Base-by-base conservation (phyloP, 2,888 invertebrate species). In the Parnassius smintheus region DNA sequence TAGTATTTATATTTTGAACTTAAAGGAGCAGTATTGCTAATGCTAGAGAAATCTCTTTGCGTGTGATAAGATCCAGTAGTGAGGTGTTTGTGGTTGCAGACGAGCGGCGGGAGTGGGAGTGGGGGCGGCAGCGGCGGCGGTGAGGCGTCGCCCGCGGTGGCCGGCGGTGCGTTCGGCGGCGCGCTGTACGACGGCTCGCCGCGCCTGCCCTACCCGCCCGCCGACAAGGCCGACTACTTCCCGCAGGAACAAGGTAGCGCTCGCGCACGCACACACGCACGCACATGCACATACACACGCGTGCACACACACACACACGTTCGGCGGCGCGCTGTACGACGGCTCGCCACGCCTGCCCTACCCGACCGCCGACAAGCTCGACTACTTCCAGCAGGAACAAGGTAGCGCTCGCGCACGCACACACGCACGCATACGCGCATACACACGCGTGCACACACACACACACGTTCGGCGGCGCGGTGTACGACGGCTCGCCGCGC, bases 191-290 rank as follows among this genome's bases (percentile, higher is more conserved):
- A 80, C 65, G 72, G 78, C 68, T 81, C 79, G 68, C 66, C 59
- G 55, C 70, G 74, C 42, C 68, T 74, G 58, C 68, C 71, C 58
- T 73, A 73, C 69, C 71, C 72, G 63, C 68, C 64, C 68, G 63
- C 63, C 11, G 77, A 78, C 69, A 80, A 80, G 59, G 70, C 73
- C 65, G 82, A 84, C 35, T 83, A 87, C 74, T 86, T 86, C 75
- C 70, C 75, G 55, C 84, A 83, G 69, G 88, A 88, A 41, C 80
- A 81, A 73, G 85, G 86, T 79, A 50, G 25, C 11, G 53, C 10
- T 9, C 11, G 8, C 51, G 35, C 11, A 12, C 25, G 2, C 13
- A 18, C 18, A 18, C 18, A 18, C 18, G n/a, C n/a, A n/a, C n/a
- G n/a, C n/a, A n/a, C n/a, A n/a, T n/a, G 18, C 18, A 18, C 18